Base-by-base conservation (phyloP, 2,888 invertebrate genomes). In the Timema podura region DNA sequence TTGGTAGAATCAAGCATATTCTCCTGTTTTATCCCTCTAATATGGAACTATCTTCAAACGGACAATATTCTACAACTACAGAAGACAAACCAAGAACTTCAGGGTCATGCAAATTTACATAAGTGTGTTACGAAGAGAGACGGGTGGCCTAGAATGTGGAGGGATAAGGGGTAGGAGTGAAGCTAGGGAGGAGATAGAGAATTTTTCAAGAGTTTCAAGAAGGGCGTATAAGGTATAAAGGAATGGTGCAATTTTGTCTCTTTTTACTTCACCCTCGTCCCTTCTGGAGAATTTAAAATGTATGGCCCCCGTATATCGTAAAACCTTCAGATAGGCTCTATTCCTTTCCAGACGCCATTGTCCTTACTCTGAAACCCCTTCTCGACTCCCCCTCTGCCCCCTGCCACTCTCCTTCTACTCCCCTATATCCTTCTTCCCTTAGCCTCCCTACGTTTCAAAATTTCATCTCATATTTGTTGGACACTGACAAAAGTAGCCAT, bases 401-500 rank as follows among this genome's bases (percentile, higher is more conserved):
- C 30, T 30, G 1, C 30, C 30, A 2, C 30, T 30, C 30, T 30
- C 30, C 30, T 30, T 30, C 3, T 3, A 30, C 30, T 30, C 3
- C 30, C 30, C 30, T 30, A 30, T 30, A 68, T 45, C 64, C 30
- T 10, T 15, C 15, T 3, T n/a, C 13, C 48, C 68, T 30, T 6
- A 16, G 44, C 61, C 57, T 48, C 11, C 51, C 49, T 44, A 59
- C 48, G 59, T 51, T 68, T 68, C 68, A 68, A 71, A 68, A 71
- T 71, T 71, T 71, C 71, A 71, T 71, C 71, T 71, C 68, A 69
- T 71, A 71, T 71, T 71, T 71, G 71, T 68, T 61, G 72, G 70
- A 72, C 72, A 72, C 65, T 70, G 72, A 72, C 70, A 72, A 69
- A 72, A 72, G 69, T 72, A 67, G 59, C 47, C 57, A 51, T 54